Evolutionary conservation across 1,140 invertebrate species (phyloP).

Genomic region (Drosophila melanica): DNA sequence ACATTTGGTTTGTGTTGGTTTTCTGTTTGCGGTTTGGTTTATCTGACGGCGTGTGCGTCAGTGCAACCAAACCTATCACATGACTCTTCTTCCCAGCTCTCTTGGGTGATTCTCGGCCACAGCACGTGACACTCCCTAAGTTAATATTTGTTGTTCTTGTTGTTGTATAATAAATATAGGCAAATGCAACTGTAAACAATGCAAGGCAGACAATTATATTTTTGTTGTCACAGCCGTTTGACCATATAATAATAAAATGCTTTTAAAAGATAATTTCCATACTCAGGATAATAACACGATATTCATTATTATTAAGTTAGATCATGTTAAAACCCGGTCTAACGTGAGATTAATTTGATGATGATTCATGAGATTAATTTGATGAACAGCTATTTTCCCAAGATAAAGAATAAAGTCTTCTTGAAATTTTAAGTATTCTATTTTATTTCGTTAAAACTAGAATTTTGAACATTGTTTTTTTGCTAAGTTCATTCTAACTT

Average conservation of each 20-base stretch:
- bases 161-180: constrained; percentile 54
- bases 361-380: too few species aligned
- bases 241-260: constrained; percentile 66
- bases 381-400: too few species aligned
- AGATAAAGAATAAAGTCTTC: too few species aligned
- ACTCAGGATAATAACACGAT: too few species aligned
- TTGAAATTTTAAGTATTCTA: too few species aligned
- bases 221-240: constrained; percentile 65
- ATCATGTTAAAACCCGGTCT: too few species aligned
- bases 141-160: constrained; percentile 55
- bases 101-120: constrained; percentile 45
- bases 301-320: too few species aligned
- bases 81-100: constrained; percentile 48
- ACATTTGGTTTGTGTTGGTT: background rate
- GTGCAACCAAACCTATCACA: constrained; percentile 61
- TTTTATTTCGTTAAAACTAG: too few species aligned
- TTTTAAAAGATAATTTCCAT: constrained; percentile 15
- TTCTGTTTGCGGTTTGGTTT: constrained; percentile 45
- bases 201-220: constrained; percentile 32
- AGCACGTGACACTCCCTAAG: constrained; percentile 64
- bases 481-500: constrained; percentile 27
- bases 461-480: too few species aligned
- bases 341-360: too few species aligned
- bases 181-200: constrained; percentile 47
- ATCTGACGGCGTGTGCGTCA: constrained; percentile 57